Conservation (phyloP, 2,797 vertebrate genomes). For the Crenuchus spilurus region DNA sequence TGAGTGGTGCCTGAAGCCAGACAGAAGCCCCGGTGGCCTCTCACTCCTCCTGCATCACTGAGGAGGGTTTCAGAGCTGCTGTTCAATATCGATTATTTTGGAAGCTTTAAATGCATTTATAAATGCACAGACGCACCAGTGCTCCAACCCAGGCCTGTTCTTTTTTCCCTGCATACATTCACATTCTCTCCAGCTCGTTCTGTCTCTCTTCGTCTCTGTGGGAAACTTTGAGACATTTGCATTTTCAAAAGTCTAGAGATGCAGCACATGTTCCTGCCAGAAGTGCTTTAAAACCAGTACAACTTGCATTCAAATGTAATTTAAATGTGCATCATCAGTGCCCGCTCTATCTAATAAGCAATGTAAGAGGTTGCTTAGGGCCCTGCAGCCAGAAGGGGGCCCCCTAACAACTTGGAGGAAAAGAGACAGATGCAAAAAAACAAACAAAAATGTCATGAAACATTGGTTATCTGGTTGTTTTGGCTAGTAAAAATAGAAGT, state of each 20-base stretch:
- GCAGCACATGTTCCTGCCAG: no score
- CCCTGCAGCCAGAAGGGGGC: no score
- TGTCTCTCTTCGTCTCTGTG: neutral
- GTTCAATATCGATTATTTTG: conserved; percentile 55
- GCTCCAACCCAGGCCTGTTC: neutral
- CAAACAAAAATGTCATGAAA: no score
- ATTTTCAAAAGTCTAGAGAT: neutral
- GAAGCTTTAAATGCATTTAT: conserved; percentile 49
- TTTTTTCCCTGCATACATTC: conserved; percentile 10
- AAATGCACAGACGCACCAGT: conserved; percentile 31
- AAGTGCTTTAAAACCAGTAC: no score
- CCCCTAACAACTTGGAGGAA: no score
- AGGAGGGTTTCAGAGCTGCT: conserved; percentile 39
- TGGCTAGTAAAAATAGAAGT: no score
- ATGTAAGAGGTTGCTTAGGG: no score
- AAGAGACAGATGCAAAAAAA: no score
- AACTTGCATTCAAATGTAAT: neutral
- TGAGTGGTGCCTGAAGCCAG: conserved; percentile 32
- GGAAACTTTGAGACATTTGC: neutral
- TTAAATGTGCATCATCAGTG: no score
- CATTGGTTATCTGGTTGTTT: no score
- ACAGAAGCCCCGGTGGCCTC: conserved; percentile 34
- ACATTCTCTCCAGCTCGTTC: neutral
- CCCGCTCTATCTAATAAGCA: no score
- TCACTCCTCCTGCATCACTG: conserved; percentile 30